Evolutionary conservation across 2,797 vertebrate genomes (phyloP).

Genomic region (Labeo calbasu): DNA sequence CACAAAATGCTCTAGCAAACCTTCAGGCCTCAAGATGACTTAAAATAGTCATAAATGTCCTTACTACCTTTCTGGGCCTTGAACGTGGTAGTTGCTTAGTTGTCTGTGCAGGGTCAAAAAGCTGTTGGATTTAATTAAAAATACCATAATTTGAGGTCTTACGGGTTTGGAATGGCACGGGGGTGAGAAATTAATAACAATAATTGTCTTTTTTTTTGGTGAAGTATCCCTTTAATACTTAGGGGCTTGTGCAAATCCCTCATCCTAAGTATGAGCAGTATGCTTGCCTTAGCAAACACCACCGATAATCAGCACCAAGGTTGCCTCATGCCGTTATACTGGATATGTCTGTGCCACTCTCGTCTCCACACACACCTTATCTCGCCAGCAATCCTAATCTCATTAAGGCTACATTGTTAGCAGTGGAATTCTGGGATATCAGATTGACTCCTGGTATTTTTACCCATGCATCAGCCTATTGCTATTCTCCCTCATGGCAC

Average conservation of each 20-base stretch:
- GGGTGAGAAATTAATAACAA: no score
- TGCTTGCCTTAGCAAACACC: neutral
- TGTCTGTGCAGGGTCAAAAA: no score
- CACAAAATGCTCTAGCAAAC: no score
- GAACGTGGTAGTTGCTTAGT: no score
- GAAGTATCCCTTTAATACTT: neutral
- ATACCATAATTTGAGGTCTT: no score
- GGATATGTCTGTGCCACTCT: neutral
- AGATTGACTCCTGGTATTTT: slow-evolving; percentile 59
- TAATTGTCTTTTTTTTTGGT: no score
- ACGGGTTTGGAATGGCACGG: no score
- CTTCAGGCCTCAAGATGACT: no score
- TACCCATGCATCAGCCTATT: slow-evolving; percentile 53
- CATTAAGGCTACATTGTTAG: slow-evolving; percentile 58
- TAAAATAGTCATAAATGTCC: no score
- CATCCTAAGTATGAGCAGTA: neutral
- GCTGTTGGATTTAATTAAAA: no score
- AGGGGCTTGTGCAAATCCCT: neutral
- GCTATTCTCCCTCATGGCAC: slow-evolving; percentile 54
- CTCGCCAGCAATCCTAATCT: slow-evolving; percentile 52
- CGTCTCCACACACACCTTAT: slow-evolving; percentile 22
- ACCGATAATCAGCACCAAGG: neutral
- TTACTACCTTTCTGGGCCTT: no score
- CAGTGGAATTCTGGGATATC: slow-evolving; percentile 50
- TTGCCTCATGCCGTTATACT: neutral